Evolutionary conservation across 2,113 vertebrate genomes (phyloP).

Genomic region (Apodemus sylvaticus): DNA sequence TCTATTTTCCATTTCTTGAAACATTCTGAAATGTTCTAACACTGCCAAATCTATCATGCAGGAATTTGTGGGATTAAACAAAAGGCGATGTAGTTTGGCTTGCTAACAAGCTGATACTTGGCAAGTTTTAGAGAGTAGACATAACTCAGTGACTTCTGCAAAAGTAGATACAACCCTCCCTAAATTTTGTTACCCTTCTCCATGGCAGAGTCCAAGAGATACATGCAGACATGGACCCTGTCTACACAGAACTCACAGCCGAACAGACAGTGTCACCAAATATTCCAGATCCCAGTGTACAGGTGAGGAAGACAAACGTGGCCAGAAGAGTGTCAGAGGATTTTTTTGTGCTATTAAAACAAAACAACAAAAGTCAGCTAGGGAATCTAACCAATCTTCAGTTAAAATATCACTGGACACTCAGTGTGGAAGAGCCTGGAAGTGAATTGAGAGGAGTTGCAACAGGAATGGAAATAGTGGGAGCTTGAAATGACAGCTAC

Average conservation of each 20-base stretch:
- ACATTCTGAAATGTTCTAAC: constrained; percentile 57
- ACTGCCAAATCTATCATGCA: constrained; percentile 70
- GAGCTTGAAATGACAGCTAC: neutral
- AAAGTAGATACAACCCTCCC: neutral
- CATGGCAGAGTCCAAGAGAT: neutral
- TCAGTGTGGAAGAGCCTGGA: neutral
- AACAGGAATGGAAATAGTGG: neutral
- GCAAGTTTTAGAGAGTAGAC: neutral
- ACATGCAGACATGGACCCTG: neutral
- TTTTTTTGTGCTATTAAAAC: neutral
- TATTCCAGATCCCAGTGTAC: neutral
- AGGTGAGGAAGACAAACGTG: neutral
- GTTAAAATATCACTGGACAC: neutral
- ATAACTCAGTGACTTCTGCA: neutral
- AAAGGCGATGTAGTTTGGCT: constrained; percentile 15
- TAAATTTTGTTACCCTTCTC: neutral
- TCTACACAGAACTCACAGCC: neutral
- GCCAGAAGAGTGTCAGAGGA: neutral
- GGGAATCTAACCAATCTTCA: neutral
- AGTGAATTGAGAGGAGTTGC: neutral
- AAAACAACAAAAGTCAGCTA: neutral
- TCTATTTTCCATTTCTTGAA: constrained; percentile 59
- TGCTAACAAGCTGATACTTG: constrained; percentile 37
- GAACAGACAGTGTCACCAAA: neutral
- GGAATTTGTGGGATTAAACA: constrained; percentile 68